Evolutionary conservation across 2,113 vertebrate genomes (phyloP).

Genomic region (Poeciliopsis turrubarensis): DNA sequence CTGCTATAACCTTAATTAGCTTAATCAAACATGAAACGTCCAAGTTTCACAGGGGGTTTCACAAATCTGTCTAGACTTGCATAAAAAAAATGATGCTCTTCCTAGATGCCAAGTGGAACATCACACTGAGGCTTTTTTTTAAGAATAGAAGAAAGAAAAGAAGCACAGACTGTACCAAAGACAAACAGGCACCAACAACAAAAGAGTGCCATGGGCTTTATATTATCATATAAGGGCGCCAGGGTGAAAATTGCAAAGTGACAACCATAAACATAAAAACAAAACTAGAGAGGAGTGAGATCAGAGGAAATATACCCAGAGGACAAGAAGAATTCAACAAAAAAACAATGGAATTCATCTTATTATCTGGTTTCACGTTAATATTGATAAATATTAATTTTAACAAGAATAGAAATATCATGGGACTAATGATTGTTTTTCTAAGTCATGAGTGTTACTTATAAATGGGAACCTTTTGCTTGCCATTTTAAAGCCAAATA

Average conservation of each 20-base stretch:
- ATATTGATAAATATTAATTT: neutral
- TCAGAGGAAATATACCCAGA: conserved; percentile 8
- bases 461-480: neutral
- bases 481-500: neutral
- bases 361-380: neutral
- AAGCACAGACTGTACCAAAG: neutral
- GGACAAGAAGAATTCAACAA: neutral
- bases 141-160: neutral
- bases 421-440: neutral
- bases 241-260: neutral
- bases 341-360: neutral
- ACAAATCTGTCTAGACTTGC: neutral
- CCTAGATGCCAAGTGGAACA: neutral
- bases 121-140: neutral
- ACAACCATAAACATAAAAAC: neutral
- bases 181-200: neutral
- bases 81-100: neutral
- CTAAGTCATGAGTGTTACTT: neutral
- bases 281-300: conserved; percentile 6
- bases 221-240: neutral
- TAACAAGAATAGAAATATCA: neutral
- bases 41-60: neutral
- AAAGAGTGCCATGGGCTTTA: neutral
- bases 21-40: neutral
- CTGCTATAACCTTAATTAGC: neutral